Evolutionary conservation across 2,113 vertebrate genomes (phyloP).

Genomic region (Rana temporaria): DNA sequence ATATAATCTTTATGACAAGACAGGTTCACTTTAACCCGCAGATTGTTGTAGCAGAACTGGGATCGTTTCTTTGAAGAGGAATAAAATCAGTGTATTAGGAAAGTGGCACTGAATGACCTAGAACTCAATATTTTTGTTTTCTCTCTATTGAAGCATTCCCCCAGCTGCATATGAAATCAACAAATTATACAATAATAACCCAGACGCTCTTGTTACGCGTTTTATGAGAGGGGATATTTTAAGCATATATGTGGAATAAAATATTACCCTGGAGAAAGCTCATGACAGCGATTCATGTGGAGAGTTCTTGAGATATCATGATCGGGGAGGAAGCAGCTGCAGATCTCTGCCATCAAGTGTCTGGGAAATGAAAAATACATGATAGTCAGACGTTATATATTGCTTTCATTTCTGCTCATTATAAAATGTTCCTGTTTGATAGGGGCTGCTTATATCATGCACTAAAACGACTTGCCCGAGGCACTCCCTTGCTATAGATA

Average conservation of each 20-base stretch:
- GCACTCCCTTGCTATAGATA: conserved; percentile 10
- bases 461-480: not conserved
- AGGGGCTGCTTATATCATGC: conserved; percentile 12
- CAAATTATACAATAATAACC: conserved; percentile 35
- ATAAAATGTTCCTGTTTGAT: conserved; percentile 19
- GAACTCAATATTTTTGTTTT: conserved; percentile 36
- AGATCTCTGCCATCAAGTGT: conserved; percentile 22
- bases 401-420: conserved; percentile 33
- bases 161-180: conserved; percentile 7
- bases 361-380: conserved; percentile 44
- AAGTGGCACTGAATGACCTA: not conserved
- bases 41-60: not conserved
- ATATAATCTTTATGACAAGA: no score
- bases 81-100: not conserved
- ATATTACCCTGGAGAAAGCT: conserved; percentile 23
- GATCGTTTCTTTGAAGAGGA: not conserved
- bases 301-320: conserved; percentile 34
- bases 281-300: conserved; percentile 34
- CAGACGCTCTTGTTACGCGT: conserved; percentile 15
- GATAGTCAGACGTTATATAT: conserved; percentile 22
- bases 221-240: conserved; percentile 45
- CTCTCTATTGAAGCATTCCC: not conserved
- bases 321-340: conserved; percentile 32
- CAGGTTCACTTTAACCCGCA: no score
- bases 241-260: conserved; percentile 30